A percentile compares a stretch with the other conserved stretches of the same genome.
These are phyloP conservation scores for Ophonus ardosiacus DNA, from an alignment of 2,888 invertebrate genomes.

Conservation along the genomic window DNA sequence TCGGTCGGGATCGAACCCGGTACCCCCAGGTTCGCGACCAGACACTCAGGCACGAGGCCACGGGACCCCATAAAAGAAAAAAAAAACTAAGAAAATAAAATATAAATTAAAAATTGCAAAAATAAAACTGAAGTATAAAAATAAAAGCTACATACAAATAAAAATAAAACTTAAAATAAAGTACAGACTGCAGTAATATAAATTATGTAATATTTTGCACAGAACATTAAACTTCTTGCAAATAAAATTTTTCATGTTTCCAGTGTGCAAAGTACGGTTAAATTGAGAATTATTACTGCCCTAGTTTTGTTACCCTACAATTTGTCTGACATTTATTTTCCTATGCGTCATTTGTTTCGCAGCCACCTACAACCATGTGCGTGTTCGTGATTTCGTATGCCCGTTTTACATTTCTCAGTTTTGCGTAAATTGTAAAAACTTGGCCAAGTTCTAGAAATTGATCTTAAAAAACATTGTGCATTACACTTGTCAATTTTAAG, in stretches of 20 bases:
- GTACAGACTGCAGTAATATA: background rate
- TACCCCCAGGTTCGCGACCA: no score
- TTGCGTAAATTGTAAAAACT: no score
- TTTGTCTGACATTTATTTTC: constrained; percentile 26
- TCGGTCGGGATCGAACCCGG: no score
- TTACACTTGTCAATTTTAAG: no score
- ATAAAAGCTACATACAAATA: background rate
- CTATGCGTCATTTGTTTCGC: constrained; percentile 32
- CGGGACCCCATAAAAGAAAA: no score
- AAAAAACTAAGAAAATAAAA: no score
- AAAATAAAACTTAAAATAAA: background rate
- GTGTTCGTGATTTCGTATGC: constrained; percentile 19
- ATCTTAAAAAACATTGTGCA: no score
- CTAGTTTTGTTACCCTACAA: constrained; percentile 27
- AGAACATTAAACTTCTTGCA: background rate
- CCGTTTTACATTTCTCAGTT: no score
- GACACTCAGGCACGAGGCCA: no score
- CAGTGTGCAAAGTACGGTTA: background rate
- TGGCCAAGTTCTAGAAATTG: no score
- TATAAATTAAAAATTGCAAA: no score
- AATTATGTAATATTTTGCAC: background rate
- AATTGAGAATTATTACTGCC: constrained; percentile 43
- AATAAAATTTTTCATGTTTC: constrained; percentile 26
- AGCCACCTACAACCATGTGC: background rate
- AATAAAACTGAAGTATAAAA: background rate